A percentile compares a stretch with the other conserved stretches of the same genome.
Conservation (phyloP, 1,140 invertebrate species). For the Parasteatoda tepidariorum region DNA sequence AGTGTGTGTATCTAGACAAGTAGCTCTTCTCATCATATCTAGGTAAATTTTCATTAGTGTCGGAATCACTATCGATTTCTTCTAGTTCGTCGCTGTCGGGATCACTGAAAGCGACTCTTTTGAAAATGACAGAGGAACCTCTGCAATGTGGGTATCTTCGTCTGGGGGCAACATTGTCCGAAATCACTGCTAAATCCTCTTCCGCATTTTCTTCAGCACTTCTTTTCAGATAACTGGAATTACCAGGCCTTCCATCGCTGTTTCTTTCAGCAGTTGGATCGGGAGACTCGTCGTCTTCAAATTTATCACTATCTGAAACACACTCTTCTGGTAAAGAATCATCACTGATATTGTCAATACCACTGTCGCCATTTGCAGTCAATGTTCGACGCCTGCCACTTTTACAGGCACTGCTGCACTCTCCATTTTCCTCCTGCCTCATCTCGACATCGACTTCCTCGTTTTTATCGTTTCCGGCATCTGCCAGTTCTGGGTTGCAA, state of each 20-base stretch:
- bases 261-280: background rate
- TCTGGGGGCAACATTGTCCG: background rate
- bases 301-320: constrained; percentile 14
- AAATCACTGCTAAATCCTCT: background rate
- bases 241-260: background rate
- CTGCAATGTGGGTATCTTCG: background rate
- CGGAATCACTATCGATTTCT: constrained; percentile 38
- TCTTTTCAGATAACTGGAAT: background rate
- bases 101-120: constrained; percentile 57
- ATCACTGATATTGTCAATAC: constrained; percentile 48
- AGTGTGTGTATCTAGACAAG: constrained; percentile 63
- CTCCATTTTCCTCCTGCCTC: background rate
- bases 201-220: constrained; percentile 39
- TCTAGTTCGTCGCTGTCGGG: constrained; percentile 54
- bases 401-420: background rate
- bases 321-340: constrained; percentile 18
- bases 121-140: constrained; percentile 49
- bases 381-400: background rate
- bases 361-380: constrained; percentile 43
- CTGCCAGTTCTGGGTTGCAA: background rate
- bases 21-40: constrained; percentile 34
- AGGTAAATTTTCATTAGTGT: constrained; percentile 13
- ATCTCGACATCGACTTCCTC: background rate
- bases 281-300: background rate
- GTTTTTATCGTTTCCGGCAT: background rate